phyloP scores from a whole-genome alignment of 2,113 vertebrate species.

The Caracal caracal region DNA sequence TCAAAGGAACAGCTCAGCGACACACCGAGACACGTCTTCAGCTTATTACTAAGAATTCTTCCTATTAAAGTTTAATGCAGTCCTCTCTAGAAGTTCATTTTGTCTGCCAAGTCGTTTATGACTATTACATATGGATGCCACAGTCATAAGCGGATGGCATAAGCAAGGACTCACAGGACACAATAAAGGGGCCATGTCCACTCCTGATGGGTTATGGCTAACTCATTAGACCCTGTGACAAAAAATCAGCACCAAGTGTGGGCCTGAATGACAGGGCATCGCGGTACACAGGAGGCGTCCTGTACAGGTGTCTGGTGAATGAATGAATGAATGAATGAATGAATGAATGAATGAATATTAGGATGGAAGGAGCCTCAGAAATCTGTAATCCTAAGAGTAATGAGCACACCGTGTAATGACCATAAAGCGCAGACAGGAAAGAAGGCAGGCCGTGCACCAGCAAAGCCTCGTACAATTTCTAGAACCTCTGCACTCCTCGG shows the following conservation, averaged over 20 bases:
- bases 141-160: not conserved
- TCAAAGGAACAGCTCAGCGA: conserved; percentile 5
- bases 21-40: not conserved
- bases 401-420: rapidly evolving
- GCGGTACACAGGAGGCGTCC: not conserved
- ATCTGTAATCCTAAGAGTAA: not conserved
- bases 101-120: conserved; percentile 56
- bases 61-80: conserved; percentile 55
- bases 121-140: not conserved
- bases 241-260: not conserved
- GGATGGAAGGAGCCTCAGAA: not conserved
- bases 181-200: not conserved
- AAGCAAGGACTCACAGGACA: not conserved
- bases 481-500: not conserved
- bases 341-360: not conserved
- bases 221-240: not conserved
- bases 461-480: rapidly evolving
- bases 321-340: not conserved
- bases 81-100: conserved; percentile 42
- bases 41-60: conserved; percentile 34
- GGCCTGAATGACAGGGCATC: not conserved
- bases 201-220: not conserved
- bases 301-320: not conserved
- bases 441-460: not conserved
- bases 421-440: no score